Evolutionary conservation across 2,113 vertebrate genomes (phyloP), one percentile per base, ranked within the genome.

Genomic region (Tenrec ecaudatus): DNA sequence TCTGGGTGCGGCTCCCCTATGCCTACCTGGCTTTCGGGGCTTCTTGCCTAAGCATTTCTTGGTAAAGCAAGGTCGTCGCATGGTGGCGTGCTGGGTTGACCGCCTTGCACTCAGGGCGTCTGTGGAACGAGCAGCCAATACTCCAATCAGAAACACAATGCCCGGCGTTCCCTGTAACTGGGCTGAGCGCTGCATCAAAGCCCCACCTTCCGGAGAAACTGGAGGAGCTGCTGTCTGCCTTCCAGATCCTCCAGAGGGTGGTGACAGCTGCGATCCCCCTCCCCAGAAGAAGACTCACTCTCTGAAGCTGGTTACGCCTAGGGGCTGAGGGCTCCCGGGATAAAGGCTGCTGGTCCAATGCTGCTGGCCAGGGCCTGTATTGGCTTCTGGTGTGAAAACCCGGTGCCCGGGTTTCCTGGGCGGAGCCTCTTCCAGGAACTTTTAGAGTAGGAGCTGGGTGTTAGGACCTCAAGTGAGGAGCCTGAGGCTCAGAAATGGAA

Each of bases 381-480:
- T 20, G 57, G 31, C 6, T 92, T 29, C 19, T 90, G 43, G 8
- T 36, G 9, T 1, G 0, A 78, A 64, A 25, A 66, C 10, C 9
- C 64, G 23, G 5, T 27, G 22, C 23, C 7, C 17, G 19, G 14
- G 0, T 25, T 0, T 64, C 19, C 47, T 53, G 47, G 47, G 47
- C 47, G 47, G 60, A 62, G 86, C 31, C 5, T 31, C 6, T 69
- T 91, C 20, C 4, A 79, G 71, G 71, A 95, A 79, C 12, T 75
- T 38, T 66, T 62, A 77, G 79, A 68, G 23, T 2, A n/a, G 66
- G 60, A 84, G 12, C 6, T 77, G 33, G 33, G 43, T 57, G 38
- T 79, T 75, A 68, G 69, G 83, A 40, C 38, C 58, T 77, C 27
- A 43, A 94, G 62, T 95, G 71, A 88, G 66, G 75, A 84, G 27